phyloP scores from a whole-genome alignment of 2,113 vertebrate species.

The Romanogobio albipinnatus region DNA sequence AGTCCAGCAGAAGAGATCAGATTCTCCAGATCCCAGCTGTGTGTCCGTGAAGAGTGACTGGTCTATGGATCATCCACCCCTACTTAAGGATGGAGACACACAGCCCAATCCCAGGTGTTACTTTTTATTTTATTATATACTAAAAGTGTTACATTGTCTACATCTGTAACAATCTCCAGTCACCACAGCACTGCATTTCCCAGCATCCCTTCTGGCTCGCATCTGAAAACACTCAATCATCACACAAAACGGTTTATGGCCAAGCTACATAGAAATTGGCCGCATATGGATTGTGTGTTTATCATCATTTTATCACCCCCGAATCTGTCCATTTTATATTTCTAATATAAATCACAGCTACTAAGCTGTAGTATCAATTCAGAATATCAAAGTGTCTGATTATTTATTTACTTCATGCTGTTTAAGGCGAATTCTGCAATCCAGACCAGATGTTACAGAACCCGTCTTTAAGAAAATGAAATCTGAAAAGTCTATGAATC shows the following conservation, averaged over 20 bases:
- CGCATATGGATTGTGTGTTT: too few relatives aligned
- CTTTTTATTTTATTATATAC: too few relatives aligned
- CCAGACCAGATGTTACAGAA: neutral
- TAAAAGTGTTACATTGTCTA: neutral
- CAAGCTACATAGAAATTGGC: too few relatives aligned
- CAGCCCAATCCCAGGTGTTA: neutral
- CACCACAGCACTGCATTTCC: too few relatives aligned
- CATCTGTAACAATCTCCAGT: too few relatives aligned
- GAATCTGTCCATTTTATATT: too few relatives aligned
- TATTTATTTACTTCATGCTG: neutral
- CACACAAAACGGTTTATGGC: too few relatives aligned
- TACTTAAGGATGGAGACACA: neutral
- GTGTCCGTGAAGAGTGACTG: neutral
- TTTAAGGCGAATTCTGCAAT: neutral
- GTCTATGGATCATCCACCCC: neutral
- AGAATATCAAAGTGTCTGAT: neutral
- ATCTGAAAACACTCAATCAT: too few relatives aligned
- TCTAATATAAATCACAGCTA: too few relatives aligned
- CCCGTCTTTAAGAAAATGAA: neutral
- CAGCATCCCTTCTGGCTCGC: too few relatives aligned
- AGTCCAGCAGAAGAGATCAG: neutral
- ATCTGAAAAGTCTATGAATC: neutral
- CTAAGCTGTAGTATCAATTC: neutral
- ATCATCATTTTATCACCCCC: too few relatives aligned
- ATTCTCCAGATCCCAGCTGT: neutral